Conservation (phyloP, 2,113 vertebrate species). For the Dromaius novaehollandiae region DNA sequence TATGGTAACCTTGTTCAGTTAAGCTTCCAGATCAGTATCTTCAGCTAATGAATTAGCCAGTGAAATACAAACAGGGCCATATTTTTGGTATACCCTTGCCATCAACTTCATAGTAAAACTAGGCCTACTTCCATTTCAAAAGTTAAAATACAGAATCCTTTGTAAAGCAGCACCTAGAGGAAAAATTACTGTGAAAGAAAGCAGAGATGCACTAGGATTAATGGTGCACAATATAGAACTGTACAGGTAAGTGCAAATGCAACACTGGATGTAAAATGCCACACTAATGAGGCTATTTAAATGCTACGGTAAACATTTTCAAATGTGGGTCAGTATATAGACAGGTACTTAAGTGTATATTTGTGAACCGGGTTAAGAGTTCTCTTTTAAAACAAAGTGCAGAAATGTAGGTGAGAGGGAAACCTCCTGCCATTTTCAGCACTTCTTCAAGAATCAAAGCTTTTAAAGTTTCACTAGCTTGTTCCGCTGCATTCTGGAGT, state of each 20-base stretch:
- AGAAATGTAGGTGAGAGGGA: neutral
- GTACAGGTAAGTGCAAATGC: neutral
- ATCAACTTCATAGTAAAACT: neutral
- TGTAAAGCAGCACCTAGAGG: slow-evolving; percentile 5
- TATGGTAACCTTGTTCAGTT: neutral
- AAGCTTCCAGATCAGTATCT: neutral
- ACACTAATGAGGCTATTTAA: slow-evolving; percentile 10
- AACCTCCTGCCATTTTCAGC: neutral
- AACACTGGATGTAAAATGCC: neutral
- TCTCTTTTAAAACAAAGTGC: neutral
- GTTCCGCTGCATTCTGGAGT: neutral
- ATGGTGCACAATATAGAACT: neutral
- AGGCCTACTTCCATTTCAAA: slow-evolving; percentile 4
- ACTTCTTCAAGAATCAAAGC: neutral
- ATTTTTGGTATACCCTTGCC: neutral
- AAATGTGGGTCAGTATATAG: neutral
- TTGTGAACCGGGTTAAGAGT: neutral
- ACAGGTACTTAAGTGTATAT: neutral
- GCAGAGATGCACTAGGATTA: neutral
- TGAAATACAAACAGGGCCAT: neutral
- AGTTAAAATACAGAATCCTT: neutral
- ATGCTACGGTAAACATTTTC: slow-evolving; percentile 26
- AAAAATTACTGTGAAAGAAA: neutral
- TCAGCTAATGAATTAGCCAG: neutral
- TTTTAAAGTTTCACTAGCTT: neutral